Base-by-base conservation (phyloP, 23 tunicate species). In the Clavelina lepadiformis region DNA sequence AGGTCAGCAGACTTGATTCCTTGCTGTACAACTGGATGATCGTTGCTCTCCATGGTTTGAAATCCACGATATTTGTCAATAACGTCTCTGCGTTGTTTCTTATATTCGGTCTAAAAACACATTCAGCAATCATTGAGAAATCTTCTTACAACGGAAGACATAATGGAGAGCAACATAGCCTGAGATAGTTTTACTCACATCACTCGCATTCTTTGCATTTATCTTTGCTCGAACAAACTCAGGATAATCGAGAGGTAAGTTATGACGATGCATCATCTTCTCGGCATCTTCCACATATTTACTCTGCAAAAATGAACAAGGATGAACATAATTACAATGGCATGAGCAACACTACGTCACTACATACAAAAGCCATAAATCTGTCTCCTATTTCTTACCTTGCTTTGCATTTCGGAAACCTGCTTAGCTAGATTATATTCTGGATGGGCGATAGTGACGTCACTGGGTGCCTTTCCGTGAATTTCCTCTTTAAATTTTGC, bases 41-140 rank as follows among this genome's bases (percentile, higher is more conserved):
- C 76, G 38, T 63, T 70, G 64, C 86, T 82, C 46, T 94, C 99
- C 99, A 94, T 94, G 31, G 96, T 82, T 71, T 86, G 94, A 62
- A 82, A 94, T 62, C 99, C 99, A 27, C 93, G 57, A 41, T 77
- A 91, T 7, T 66, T 69, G 18, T 79, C 77, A 35, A 83, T 91
- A 52, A 73, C 81, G 52, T 91, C 70, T 31, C 74, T 81, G 19
- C 65, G 53, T 37, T 89, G 97, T 51, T 89, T 89, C 38, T 75
- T 75, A 54, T 89, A 89, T 5, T 81, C 69, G 22, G 38, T 54
- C 97, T 89, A 67, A 21, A 49, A 4, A 45, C n/a, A n/a, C n/a
- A n/a, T n/a, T n/a, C n/a, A n/a, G n/a, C n/a, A n/a, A n/a, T n/a
- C n/a, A n/a, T n/a, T n/a, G n/a, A n/a, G n/a, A n/a, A n/a, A n/a